Evolutionary conservation across 2,888 invertebrate genomes (phyloP), one percentile per base, ranked within the genome.

Genomic region (Papilio gigon): DNA sequence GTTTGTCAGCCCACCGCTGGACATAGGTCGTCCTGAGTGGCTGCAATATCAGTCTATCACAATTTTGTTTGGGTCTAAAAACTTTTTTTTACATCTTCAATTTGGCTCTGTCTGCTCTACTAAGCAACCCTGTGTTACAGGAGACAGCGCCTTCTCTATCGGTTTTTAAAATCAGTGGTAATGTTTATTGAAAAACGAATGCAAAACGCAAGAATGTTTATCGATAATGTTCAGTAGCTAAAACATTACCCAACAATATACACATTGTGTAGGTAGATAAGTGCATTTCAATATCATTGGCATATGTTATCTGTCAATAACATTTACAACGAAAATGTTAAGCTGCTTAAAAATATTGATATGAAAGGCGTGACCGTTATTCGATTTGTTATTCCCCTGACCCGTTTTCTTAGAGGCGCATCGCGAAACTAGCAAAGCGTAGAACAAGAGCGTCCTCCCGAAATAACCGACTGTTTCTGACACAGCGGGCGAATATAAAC

Each of bases 401-500:
- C 82, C 85, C 76, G 80, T 82, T 85, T 87, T 79, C 78, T 73
- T 73, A 73, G 69, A 76, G 69, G 72, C 73, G 76, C 79, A 75
- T 74, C 77, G 79, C 77, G 78, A 78, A 81, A 79, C 80, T 80
- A 77, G 75, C 81, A 82, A 83, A 84, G 82, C 79, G 81, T 78
- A 85, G 79, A 84, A 85, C 83, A 85, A 84, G 80, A 81, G 80
- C 82, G 80, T 77, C 83, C 74, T 84, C 87, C 85, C 76, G 76
- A 90, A 90, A 90, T 90, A 91, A 79, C 83, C 76, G 72, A 69
- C 76, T 75, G 79, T 80, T 76, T 80, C 79, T 79, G 79, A 77
- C 80, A 79, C 82, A 80, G 74, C 79, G 77, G 80, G 81, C 82
- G 81, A 82, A 85, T 86, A 84, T 86, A 87, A 83, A 82, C 84